phyloP scores from a whole-genome alignment of 2,113 vertebrate species.

The Turdus rufiventris region DNA sequence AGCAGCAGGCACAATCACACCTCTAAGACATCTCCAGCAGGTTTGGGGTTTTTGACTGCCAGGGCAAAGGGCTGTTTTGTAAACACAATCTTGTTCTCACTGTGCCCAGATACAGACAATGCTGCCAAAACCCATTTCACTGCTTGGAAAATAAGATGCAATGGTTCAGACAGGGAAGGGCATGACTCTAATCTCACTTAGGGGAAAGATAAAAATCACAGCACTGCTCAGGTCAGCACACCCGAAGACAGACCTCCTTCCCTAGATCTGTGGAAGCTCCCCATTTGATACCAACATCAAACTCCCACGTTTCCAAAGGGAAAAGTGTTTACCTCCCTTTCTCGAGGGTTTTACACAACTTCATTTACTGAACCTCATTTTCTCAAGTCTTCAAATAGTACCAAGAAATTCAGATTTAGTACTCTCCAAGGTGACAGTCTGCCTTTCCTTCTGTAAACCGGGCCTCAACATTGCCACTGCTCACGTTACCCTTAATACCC shows the following conservation, averaged over 20 bases:
- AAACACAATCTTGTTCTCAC: background rate
- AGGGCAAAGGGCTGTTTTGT: background rate
- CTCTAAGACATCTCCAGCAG: background rate
- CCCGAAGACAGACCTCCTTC: background rate
- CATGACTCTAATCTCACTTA: background rate
- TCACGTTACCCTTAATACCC: background rate
- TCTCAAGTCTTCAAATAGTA: background rate
- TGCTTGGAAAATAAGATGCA: background rate
- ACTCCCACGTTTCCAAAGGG: accelerated
- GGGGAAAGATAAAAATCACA: background rate
- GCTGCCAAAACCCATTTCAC: background rate
- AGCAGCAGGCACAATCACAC: background rate
- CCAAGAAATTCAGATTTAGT: background rate
- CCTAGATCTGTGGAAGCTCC: background rate
- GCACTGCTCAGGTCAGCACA: background rate
- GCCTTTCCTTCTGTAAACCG: background rate
- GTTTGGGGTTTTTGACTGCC: background rate
- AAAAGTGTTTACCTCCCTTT: background rate
- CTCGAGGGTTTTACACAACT: background rate
- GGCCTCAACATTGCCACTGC: accelerated
- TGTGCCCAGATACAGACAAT: background rate
- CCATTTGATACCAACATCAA: background rate
- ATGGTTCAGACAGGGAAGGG: background rate
- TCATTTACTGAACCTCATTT: background rate
- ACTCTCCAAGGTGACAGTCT: background rate